Evolutionary conservation across 2,797 vertebrate genomes (phyloP).

Genomic region (Pangasius djambal): DNA sequence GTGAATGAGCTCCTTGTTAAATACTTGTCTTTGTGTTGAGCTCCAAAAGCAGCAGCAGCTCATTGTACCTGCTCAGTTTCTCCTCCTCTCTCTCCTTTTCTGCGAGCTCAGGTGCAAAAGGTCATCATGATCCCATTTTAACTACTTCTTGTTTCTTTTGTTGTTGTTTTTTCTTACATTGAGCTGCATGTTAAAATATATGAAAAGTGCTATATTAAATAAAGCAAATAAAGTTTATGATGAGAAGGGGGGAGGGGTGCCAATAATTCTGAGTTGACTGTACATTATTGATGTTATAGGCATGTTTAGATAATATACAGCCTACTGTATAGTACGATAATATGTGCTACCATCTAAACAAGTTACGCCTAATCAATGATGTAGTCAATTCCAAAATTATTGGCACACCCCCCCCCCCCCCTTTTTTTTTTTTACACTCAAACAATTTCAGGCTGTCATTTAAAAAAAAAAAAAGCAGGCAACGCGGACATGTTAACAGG

Average conservation of each 20-base stretch:
- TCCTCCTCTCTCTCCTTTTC: background rate
- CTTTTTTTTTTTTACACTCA: background rate
- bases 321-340: background rate
- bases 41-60: background rate
- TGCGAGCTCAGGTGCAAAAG: background rate
- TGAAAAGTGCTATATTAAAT: background rate
- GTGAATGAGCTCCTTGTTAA: slow-evolving; percentile 9
- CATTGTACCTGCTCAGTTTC: background rate
- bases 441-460: background rate
- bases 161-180: background rate
- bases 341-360: background rate
- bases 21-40: slow-evolving; percentile 2
- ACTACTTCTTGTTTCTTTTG: background rate
- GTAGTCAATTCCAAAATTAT: background rate
- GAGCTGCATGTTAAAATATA: background rate
- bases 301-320: background rate
- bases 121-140: background rate
- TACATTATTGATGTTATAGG: background rate
- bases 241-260: background rate
- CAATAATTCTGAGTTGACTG: background rate
- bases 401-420: background rate
- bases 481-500: background rate
- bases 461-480: background rate
- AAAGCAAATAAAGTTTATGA: background rate
- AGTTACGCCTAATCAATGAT: background rate